Evolutionary conservation across 2,888 invertebrate species (phyloP), one percentile per base, ranked within the genome.

Genomic region (Hesperia comma): DNA sequence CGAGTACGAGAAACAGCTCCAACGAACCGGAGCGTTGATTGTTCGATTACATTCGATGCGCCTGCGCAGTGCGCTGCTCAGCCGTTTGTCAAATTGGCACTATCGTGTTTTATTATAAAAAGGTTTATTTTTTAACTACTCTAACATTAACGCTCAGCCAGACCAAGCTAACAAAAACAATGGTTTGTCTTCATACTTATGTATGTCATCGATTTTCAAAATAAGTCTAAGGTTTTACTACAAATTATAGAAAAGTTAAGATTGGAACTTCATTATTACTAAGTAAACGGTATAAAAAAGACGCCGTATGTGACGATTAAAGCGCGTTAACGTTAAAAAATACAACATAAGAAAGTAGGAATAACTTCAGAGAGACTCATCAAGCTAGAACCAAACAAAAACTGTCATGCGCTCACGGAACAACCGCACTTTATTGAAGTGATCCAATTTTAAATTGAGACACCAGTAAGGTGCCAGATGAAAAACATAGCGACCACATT

Each of bases 401-500:
- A 40, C 19, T 54, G 61, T 43, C 43, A 19, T 17, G 7, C 32
- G 1, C 14, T 21, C 5, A n/a, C 15, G 12, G 10, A 54, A 33
- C 15, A 43, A 37, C 55, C 46, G 41, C 63, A 56, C 33, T 63
- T 63, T n/a, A 46, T 40, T 19, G 56, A 37, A 51, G 14, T 15
- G 15, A 56, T 64, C 57, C 51, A 57, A 43, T 49, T 58, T 58
- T 32, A 53, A 66, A 66, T 60, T 58, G 53, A 55, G 53, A 54
- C 43, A 40, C 33, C 60, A 46, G 51, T 63, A 63, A 64, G 63
- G 57, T 58, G 62, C 15, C 60, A 32, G 46, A 60, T 6, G 41
- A 56, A 40, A 51, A 40, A 43, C 41, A 64, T 51, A 64, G 67
- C 70, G 74, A 89, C 90, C 88, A 84, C 88, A 86, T 88, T 88